Base-by-base conservation (phyloP, 2,888 invertebrate genomes). In the Beris morrisii region DNA sequence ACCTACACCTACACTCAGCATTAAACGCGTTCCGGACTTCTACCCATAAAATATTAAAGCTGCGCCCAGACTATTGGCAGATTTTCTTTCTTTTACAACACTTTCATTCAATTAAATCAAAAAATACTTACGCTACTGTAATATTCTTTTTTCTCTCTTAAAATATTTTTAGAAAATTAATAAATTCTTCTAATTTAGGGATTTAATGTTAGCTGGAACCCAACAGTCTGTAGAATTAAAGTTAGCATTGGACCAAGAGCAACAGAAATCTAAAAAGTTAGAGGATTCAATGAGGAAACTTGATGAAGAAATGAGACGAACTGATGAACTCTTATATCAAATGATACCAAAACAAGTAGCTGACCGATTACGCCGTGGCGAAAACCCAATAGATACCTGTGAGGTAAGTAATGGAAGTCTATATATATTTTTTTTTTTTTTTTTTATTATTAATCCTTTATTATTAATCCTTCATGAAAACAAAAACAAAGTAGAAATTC, bases 291-390 rank as follows among this genome's bases (percentile, higher is more conserved):
- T 98, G 96, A 85, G 91, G 73, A 94, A 95, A 77, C 81, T 98
- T 70, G 97, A 97, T 77, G 92, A 92, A 72, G 97, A 97, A 81
- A 97, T 97, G 94, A 89, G 91, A 74, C 85, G 95, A 69, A 97
- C 97, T 0, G 97, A 98, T 77, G 95, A 96, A 74, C 83, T 98
- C 31, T 82, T 98, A 1, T 98, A 98, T 81, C 97, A 98, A 83
- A 97, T 98, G 97, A 97, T 98, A 83, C 98, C 98, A 38, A 96
- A 95, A 78, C 93, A 95, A 77, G 97, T 98, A 5, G 97, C 97
- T 0, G 97, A 97, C 79, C 84, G 96, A 55, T 83, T 98, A 64
- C 82, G 97, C 71, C 90, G 91, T 64, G 98, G 98, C n/a, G 95
- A 94, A 80, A 94, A 93, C 75, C 93, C 97, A 0, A 95, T 97